phyloP scores from a whole-genome alignment of 2,113 vertebrate genomes.

The Himantopus leucocephalus region DNA sequence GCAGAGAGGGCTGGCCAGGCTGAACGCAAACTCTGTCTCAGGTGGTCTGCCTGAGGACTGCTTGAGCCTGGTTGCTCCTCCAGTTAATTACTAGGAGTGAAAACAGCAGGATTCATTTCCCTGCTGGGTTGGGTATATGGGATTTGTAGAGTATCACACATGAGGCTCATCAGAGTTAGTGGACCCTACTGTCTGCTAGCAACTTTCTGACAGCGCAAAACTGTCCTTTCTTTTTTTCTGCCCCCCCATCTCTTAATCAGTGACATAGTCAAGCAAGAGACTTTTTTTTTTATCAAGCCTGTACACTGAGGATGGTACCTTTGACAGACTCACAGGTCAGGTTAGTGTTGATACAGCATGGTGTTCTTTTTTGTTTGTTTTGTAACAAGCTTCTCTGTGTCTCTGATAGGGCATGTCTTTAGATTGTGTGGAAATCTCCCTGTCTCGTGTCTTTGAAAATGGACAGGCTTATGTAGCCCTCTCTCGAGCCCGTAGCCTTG shows the following conservation, averaged over 20 bases:
- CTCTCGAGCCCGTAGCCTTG: slow-evolving; percentile 87
- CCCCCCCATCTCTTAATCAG: neutral
- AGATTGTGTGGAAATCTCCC: slow-evolving; percentile 91
- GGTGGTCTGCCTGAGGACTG: neutral
- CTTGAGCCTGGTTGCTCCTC: neutral
- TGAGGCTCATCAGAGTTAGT: neutral
- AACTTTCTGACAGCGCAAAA: neutral
- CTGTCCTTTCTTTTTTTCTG: neutral
- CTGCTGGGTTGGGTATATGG: neutral
- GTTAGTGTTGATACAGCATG: neutral
- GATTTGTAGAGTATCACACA: neutral
- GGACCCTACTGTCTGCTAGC: neutral
- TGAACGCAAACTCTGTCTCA: neutral
- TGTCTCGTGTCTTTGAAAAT: slow-evolving; percentile 91
- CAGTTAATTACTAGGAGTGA: neutral
- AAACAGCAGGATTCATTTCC: neutral
- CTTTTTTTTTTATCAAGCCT: neutral
- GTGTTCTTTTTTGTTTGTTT: neutral
- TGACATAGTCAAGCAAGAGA: neutral
- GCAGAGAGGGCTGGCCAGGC: neutral
- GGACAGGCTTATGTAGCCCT: slow-evolving; percentile 96
- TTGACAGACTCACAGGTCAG: neutral
- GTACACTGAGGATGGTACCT: neutral
- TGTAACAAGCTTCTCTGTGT: neutral
- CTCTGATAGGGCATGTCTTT: slow-evolving; percentile 86